Base-by-base conservation (phyloP, 2,797 vertebrate genomes). In the Saxicola maurus region DNA sequence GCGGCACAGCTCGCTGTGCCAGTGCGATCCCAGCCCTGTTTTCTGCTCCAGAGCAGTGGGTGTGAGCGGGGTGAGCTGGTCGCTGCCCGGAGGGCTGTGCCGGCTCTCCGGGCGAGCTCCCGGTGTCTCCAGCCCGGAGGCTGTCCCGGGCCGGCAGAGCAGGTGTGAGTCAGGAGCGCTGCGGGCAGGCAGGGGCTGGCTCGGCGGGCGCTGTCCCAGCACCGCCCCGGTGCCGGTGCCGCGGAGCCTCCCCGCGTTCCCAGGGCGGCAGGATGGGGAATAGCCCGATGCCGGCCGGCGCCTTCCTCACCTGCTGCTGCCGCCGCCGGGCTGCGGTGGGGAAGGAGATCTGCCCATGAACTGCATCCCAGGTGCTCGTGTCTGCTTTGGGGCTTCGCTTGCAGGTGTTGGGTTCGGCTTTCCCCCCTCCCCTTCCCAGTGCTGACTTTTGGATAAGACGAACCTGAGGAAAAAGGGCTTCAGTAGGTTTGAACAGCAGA, bases 361-460 rank as follows among this genome's bases (percentile, higher is more conserved):
- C 86, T 96, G 95, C 94, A 95, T 96, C 91, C 93, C 96, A 96
- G 96, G 96, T 96, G 94, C 93, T 81, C 3, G 1, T 92, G 69
- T 60, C 42, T 92, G 71, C 81, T 66, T 83, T 37, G 55, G 2
- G 4, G 13, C 52, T 62, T 81, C 2, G 20, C 20, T 82, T 79
- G 28, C 31, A 52, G 57, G 60, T 78, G 17, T 8, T 55, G 51
- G 38, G 23, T 6, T 74, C n/a, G 62, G 7, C 1, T 56, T n/a
- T 42, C 9, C 3, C 10, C 17, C 17, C 23, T 31, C 14, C 30
- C 19, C 19, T 83, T 83, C 65, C 17, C 67, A 59, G 2, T 11
- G 19, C 8, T 71, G 25, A 43, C 42, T 64, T 49, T 60, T 37
- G 53, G 40, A 56, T 49, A 61, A 31, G 45, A 52, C 16, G 48